Percentiles rank a stretch among this genome's conserved stretches.
These are phyloP conservation scores for Aurelia aurita complex sp. Pacific DNA, from an alignment of 30 jellyfish, hydroid and myxozoan genomes.

Conservation along the genomic window DNA sequence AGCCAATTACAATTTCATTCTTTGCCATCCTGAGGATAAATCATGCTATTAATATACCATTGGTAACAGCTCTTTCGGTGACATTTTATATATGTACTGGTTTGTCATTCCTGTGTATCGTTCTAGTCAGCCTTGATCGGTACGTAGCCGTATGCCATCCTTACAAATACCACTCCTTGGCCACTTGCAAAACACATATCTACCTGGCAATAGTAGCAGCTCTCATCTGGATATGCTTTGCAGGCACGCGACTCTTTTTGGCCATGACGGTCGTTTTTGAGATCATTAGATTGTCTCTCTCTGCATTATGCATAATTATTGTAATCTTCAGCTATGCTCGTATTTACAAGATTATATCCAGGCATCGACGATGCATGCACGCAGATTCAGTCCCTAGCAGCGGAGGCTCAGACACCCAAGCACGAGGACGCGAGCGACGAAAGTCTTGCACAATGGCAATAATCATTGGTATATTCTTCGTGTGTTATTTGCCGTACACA, in stretches of 20 bases:
- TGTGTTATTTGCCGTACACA: neutral
- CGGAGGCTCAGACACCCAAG: neutral
- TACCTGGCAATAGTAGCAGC: neutral
- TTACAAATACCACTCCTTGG: neutral
- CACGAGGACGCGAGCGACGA: neutral
- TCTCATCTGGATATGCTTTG: neutral
- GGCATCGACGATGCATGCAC: neutral
- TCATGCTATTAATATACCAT: neutral
- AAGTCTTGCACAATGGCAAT: neutral
- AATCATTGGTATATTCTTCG: neutral
- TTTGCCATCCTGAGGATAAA: neutral
- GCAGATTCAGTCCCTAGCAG: neutral
- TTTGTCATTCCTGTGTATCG: constrained; percentile 12
- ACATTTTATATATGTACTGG: neutral
- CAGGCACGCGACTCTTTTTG: neutral
- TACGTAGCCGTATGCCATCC: constrained; percentile 48
- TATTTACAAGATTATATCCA: neutral
- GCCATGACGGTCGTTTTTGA: neutral
- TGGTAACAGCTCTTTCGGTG: neutral
- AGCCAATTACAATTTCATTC: neutral
- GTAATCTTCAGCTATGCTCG: neutral
- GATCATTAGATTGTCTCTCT: neutral
- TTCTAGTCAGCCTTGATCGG: constrained; percentile 30
- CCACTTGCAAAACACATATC: constrained; percentile 3
- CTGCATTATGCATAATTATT: neutral